Conservation (phyloP, 2,888 invertebrate species). For the Lepidochrysops patricia region DNA sequence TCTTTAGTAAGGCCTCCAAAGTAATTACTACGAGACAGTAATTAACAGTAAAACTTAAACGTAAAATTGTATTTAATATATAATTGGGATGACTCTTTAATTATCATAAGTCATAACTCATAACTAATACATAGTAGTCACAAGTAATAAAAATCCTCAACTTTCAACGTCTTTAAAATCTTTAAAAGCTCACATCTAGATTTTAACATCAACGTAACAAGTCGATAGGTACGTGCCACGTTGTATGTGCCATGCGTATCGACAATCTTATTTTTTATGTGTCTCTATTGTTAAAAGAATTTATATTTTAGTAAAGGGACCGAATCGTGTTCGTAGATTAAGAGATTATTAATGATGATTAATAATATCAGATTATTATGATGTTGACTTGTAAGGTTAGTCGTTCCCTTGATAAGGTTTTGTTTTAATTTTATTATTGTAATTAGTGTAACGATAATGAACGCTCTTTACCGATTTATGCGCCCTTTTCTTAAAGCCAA, state of each 20-base stretch:
- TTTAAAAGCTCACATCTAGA: neutral
- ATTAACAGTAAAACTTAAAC: too few relatives aligned
- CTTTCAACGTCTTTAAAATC: neutral
- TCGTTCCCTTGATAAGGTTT: neutral
- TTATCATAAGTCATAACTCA: too few relatives aligned
- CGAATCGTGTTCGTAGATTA: constrained; percentile 40
- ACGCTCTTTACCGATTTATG: too few relatives aligned
- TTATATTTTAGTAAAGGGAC: constrained; percentile 37
- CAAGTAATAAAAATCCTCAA: too few relatives aligned
- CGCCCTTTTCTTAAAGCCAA: too few relatives aligned
- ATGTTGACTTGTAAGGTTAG: neutral
- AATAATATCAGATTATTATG: constrained; percentile 50
- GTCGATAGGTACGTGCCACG: constrained; percentile 11
- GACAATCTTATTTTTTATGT: constrained; percentile 51
- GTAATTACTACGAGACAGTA: too few relatives aligned
- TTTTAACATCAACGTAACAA: neutral
- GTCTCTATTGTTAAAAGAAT: constrained; percentile 43
- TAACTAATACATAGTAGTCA: too few relatives aligned
- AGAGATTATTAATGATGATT: constrained; percentile 62
- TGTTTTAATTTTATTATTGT: neutral
- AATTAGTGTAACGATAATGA: too few relatives aligned
- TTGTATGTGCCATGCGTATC: constrained; percentile 33
- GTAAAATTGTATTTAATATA: too few relatives aligned
- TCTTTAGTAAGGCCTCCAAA: too few relatives aligned
- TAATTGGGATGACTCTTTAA: too few relatives aligned